Conservation (phyloP, 92 coral and sea anemone genomes). For the Heliopora coerulea region DNA sequence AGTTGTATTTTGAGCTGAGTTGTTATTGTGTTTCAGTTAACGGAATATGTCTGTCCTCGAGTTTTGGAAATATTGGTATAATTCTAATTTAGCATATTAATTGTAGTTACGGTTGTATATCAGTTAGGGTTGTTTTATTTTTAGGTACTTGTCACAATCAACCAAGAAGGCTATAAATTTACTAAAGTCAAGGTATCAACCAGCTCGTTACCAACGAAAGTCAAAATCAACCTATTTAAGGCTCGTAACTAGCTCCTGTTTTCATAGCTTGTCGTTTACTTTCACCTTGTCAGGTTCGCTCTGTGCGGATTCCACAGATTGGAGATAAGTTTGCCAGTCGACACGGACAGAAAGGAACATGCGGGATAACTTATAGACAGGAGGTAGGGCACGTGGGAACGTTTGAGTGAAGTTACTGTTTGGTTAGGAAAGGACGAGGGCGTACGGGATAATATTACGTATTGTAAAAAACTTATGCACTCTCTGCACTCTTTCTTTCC, state of each 20-base stretch:
- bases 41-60: no score
- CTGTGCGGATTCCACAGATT: constrained; percentile 94
- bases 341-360: constrained; percentile 98
- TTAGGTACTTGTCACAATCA: constrained; percentile 97
- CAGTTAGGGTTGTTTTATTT: neutral
- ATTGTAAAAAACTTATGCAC: no score
- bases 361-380: constrained; percentile 95
- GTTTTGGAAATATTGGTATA: no score
- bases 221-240: neutral
- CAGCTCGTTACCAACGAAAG: neutral
- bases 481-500: no score
- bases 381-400: constrained; percentile 62
- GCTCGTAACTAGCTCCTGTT: neutral
- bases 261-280: neutral
- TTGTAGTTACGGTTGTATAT: no score
- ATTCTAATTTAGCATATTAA: no score
- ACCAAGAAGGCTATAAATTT: constrained; percentile 98
- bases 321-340: constrained; percentile 99
- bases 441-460: no score
- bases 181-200: constrained; percentile 86
- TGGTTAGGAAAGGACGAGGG: no score
- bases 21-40: no score
- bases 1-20: no score
- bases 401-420: neutral
- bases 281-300: constrained; percentile 68